A percentile compares a stretch with the other conserved stretches of the same genome.
Evolutionary conservation across 2,113 vertebrate genomes (phyloP).

Genomic region (Ariopsis seemanni): DNA sequence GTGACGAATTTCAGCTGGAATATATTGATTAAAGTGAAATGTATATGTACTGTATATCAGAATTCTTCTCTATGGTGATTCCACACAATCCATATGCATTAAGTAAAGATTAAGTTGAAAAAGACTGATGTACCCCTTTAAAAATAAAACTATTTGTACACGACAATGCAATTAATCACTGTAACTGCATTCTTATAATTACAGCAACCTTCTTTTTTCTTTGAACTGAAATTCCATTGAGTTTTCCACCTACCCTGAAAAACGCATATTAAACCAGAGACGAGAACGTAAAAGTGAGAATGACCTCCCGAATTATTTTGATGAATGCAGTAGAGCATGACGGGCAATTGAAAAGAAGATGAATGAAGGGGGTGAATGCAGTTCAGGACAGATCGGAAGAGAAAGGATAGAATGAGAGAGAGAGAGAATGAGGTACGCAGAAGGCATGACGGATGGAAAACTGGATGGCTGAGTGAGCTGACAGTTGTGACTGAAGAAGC

Average conservation of each 20-base stretch:
- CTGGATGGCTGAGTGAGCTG: constrained; percentile 51
- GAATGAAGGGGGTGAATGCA: constrained; percentile 42
- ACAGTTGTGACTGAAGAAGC: constrained; percentile 48
- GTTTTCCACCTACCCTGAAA: neutral
- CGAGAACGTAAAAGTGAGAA: neutral
- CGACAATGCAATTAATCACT: neutral
- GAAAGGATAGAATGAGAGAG: constrained; percentile 37
- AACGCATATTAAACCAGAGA: constrained; percentile 12
- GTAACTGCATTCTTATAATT: neutral
- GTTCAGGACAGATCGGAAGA: constrained; percentile 47
- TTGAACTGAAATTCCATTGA: neutral
- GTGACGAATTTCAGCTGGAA: neutral
- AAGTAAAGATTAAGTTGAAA: neutral
- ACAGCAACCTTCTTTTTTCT: neutral
- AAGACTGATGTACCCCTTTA: neutral
- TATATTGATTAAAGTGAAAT: neutral
- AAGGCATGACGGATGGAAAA: constrained; percentile 20
- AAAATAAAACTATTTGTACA: neutral
- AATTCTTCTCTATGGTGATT: neutral
- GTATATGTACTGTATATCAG: no score
- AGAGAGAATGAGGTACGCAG: constrained; percentile 1
- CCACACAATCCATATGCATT: neutral
- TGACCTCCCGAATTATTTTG: constrained; percentile 18
- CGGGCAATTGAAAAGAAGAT: constrained; percentile 9
- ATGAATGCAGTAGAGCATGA: constrained; percentile 31